Conservation (phyloP, 2,888 invertebrate genomes). For the Sinelater perroti region DNA sequence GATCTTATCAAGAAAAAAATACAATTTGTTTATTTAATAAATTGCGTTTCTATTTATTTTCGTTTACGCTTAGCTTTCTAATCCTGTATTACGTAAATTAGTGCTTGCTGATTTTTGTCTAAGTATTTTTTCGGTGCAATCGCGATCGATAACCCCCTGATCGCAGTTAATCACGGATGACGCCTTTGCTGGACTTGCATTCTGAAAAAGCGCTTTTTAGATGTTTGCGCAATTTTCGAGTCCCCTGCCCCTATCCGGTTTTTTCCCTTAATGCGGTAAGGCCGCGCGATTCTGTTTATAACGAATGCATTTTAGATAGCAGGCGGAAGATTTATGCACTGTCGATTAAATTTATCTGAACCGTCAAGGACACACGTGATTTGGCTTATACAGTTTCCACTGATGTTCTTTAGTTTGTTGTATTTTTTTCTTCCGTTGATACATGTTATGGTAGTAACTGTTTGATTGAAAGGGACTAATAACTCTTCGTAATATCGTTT, state of each 20-base stretch:
- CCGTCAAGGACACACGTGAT: not conserved
- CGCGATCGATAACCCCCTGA: conserved; percentile 3
- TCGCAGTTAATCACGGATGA: conserved; percentile 5
- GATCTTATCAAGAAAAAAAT: too few relatives aligned
- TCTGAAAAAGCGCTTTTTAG: not conserved
- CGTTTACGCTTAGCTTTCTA: too few relatives aligned
- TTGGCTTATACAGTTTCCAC: too few relatives aligned
- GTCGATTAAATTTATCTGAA: not conserved
- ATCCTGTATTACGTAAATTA: too few relatives aligned
- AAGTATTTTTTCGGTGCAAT: conserved; percentile 7
- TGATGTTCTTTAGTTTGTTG: too few relatives aligned
- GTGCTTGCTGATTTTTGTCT: too few relatives aligned
- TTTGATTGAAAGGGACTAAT: too few relatives aligned
- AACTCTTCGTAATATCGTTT: too few relatives aligned
- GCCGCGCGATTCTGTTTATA: not conserved
- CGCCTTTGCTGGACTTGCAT: not conserved
- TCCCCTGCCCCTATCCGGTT: not conserved
- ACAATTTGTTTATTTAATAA: too few relatives aligned
- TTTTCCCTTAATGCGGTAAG: not conserved
- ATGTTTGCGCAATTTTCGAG: not conserved
- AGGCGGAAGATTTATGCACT: not conserved
- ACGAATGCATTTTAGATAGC: not conserved
- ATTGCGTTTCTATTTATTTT: too few relatives aligned
- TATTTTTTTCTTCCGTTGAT: not conserved
- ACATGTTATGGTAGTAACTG: not conserved